Evolutionary conservation across 1,140 invertebrate species (phyloP), one percentile per base, ranked within the genome.

Genomic region (Orussus abietinus): DNA sequence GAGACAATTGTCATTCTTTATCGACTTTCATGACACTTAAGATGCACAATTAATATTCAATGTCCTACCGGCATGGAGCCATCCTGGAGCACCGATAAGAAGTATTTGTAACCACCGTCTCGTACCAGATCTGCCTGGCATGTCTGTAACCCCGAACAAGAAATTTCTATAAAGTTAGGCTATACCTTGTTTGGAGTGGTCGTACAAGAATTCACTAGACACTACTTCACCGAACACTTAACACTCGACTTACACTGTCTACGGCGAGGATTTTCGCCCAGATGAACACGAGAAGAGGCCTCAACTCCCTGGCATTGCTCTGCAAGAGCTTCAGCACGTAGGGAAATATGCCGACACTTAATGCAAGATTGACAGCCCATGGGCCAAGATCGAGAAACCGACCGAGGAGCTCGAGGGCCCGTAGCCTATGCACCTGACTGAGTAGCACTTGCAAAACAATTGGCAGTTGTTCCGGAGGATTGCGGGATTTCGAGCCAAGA

Each of bases 241-340:
- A 14, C 11, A 32, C 13, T 5, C 32, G 22, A 80, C 81, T 80
- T 69, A 93, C 92, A 69, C 84, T 85, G 72, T 99, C 96, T 7
- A 98, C 92, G 41, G 95, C 93, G 32, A 99, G 75, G 52, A 99
- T 98, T 77, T 98, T 98, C 4, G 96, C 94, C 96, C 96, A 99
- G 50, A 99, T 98, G 63, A 96, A 98, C 18, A 98, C 92, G 34
- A 99, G 78, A 22, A 96, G 77, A 6, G 93, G 90, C 20, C 94
- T 77, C 38, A 99, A 74, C 70, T 99, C 96, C 52, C 83, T 81
- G 2, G 92, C 92, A 48, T 87, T 91, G 52, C 92, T 93, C 74
- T 98, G 95, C 30, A 97, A 75, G 42, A 98, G 72, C 68, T 98
- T 98, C 5, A 98, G 77, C 46, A 99, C 94, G 74, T 99, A 99